A percentile compares a stretch with the other conserved stretches of the same genome.
phyloP scores from a whole-genome alignment of 37 sponge, comb jelly and placozoan species.

The Agelas oroides region DNA sequence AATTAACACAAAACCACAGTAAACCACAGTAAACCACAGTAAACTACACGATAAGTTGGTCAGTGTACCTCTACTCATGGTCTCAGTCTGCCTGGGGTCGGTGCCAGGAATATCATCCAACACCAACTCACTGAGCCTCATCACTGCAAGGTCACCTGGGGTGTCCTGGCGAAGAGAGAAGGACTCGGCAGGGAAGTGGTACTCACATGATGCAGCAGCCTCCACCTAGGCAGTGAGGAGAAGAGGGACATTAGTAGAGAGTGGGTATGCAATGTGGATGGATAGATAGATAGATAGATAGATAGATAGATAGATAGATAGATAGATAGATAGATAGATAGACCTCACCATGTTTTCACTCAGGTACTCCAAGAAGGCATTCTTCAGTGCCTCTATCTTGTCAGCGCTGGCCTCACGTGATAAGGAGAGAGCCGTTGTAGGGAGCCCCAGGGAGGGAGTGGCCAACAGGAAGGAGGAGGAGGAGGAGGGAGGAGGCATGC shows the following conservation, averaged over 20 bases:
- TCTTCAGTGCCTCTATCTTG: constrained; percentile 29
- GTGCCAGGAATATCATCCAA: constrained; percentile 79
- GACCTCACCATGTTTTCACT: constrained; percentile 36
- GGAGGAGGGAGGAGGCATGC: background rate
- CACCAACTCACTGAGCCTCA: constrained; percentile 61
- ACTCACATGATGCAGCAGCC: constrained; percentile 27
- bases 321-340: background rate
- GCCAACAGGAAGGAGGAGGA: background rate
- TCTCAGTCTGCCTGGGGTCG: constrained; percentile 35
- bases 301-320: background rate
- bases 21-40: too few relatives aligned
- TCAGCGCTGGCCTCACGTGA: background rate
- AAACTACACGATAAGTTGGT: too few relatives aligned
- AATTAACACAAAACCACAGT: too few relatives aligned
- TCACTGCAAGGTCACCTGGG: constrained; percentile 67
- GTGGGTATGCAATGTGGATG: background rate
- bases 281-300: background rate
- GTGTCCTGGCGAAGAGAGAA: constrained; percentile 39
- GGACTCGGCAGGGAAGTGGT: constrained; percentile 19
- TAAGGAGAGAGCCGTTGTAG: too few relatives aligned
- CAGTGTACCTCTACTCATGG: background rate
- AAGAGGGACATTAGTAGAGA: background rate
- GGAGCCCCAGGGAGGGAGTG: too few relatives aligned
- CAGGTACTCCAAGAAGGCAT: constrained; percentile 52
- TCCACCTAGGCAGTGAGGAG: background rate